Evolutionary conservation across 2,888 invertebrate genomes (phyloP).

Genomic region (Tricholauxania praeusta): DNA sequence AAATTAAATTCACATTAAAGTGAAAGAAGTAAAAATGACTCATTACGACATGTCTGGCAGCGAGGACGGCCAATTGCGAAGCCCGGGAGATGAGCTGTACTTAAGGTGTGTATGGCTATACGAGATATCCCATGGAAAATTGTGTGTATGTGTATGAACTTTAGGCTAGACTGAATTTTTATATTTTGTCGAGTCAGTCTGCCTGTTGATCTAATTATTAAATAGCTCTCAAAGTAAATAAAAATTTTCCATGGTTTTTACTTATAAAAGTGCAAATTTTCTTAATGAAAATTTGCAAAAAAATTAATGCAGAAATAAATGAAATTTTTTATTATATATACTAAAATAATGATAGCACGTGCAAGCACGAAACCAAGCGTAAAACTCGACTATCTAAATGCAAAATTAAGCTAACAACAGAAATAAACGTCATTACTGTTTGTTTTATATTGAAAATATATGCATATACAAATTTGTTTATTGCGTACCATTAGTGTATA

Average conservation of each 20-base stretch:
- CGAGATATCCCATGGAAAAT: slow-evolving; percentile 57
- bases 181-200: no score
- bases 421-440: not conserved
- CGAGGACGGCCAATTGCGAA: slow-evolving; percentile 88
- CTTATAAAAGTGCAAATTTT: slow-evolving; percentile 20
- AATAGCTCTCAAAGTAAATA: slow-evolving; percentile 32
- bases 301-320: slow-evolving; percentile 16
- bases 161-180: no score
- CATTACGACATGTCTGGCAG: slow-evolving; percentile 69
- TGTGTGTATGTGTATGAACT: slow-evolving; percentile 43
- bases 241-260: slow-evolving; percentile 52
- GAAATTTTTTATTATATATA: slow-evolving; percentile 7
- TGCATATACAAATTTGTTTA: no score
- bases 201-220: not conserved
- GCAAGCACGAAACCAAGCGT: slow-evolving; percentile 7
- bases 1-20: slow-evolving; percentile 4
- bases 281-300: slow-evolving; percentile 8
- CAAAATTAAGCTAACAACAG: slow-evolving; percentile 27
- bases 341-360: slow-evolving; percentile 12
- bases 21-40: slow-evolving; percentile 39
- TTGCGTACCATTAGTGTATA: no score
- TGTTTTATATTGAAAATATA: not conserved
- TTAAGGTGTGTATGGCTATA: slow-evolving; percentile 68
- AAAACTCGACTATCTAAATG: slow-evolving; percentile 18
- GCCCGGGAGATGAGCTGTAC: slow-evolving; percentile 73